Base-by-base conservation (phyloP, 1,140 invertebrate species). In the Drosophila lacteicornis region DNA sequence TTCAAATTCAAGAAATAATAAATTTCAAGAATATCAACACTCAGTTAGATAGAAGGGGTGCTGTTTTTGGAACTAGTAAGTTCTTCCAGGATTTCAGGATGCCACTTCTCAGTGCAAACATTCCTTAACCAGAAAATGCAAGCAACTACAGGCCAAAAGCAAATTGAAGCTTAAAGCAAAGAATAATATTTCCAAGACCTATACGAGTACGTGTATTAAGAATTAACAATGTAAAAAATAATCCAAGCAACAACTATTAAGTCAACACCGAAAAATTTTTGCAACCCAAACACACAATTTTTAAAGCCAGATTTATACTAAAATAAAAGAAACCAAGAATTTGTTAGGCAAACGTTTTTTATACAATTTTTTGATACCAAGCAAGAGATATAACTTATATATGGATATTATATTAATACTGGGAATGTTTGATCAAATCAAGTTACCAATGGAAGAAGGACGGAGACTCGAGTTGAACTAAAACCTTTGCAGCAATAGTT, bases 291-390 rank as follows among this genome's bases (percentile, higher is more conserved):
- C 46, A 85, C 63, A 87, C 71, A 87, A 87, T 88, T 87, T 87
- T 88, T 68, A 83, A 80, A 69, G 66, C 77, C 73, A 87, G 78
- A 78, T 84, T 87, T 87, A 58, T 87, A 87, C 66, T 38, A 45
- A 57, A 59, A 55, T 22, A 40, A 75, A 51, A 38, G 67, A 84
- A 68, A 51, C 75, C 49, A 65, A 57, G 59, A 81, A 84, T 88
- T 87, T 87, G 84, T 87, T 87, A 88, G 83, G 84, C 77, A 78
- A 83, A 75, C 57, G 66, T 85, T 90, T 83, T 88, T 88, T 87
- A 88, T 88, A 88, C 75, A 71, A 88, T 88, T 90, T 90, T 90
- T 88, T 88, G 78, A 88, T 88, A 88, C 81, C 66, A 79, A 82
- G 61, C 60, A 81, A 71, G 38, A 80, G 75, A 79, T 71, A 88